These are phyloP conservation scores for Todiramphus saurophagus DNA, from an alignment of 2,113 vertebrate genomes.

Conservation along the genomic window DNA sequence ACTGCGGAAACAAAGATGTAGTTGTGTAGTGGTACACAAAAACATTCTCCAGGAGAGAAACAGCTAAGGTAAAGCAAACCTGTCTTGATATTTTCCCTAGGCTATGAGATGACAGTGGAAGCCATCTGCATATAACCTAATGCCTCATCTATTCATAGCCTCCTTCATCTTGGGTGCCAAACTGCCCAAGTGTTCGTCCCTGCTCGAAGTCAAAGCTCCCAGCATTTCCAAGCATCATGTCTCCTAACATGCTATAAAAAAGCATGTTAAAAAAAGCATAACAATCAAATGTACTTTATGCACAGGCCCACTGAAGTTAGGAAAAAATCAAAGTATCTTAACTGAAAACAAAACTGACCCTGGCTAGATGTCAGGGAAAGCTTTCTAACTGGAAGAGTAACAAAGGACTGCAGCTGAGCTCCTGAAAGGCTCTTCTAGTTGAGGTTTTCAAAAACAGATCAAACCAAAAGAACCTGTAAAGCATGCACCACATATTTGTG, in stretches of 20 bases:
- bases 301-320: neutral
- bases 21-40: neutral
- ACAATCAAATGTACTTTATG: neutral
- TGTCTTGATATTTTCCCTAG: neutral
- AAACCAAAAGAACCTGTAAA: neutral
- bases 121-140: neutral
- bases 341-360: slow-evolving; percentile 3
- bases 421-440: neutral
- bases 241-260: neutral
- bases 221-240: neutral
- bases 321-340: neutral
- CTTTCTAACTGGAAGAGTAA: neutral
- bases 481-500: neutral
- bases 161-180: neutral
- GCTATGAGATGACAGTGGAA: neutral
- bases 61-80: neutral
- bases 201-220: neutral
- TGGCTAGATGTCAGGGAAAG: neutral
- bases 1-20: neutral
- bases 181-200: neutral
- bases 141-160: neutral
- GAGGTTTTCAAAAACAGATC: neutral
- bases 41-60: neutral
- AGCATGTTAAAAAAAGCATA: neutral
- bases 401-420: slow-evolving; percentile 23